Base-by-base conservation (phyloP, 2,113 vertebrate species). In the Scalopus aquaticus region DNA sequence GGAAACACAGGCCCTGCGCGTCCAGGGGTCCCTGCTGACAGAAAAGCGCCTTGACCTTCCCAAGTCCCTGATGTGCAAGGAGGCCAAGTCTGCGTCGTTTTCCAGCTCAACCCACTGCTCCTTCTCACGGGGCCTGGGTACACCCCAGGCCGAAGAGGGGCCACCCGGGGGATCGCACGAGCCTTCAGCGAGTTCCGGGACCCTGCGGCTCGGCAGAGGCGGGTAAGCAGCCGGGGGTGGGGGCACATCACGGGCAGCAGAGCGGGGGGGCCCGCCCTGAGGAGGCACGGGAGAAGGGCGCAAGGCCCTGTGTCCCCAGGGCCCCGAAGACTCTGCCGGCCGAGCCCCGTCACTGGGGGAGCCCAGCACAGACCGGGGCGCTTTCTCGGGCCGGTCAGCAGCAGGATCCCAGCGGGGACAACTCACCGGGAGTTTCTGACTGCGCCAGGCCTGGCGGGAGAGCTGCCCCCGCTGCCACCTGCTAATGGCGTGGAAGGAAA, bases 401-500 rank as follows among this genome's bases (percentile, higher is more conserved):
- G 64, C 54, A 32, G 70, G 35, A 54, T 56, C 64, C 15, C 5
- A 0, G 60, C 2, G 9, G 39, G 24, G 69, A 60, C 58, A 56
- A 35, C 13, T 79, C n/a, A 65, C 32, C 35, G 5, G 15, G 51
- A 80, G 60, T 83, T 92, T 90, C 84, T 94, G 96, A 80, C 22
- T n/a, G 87, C 35, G 0, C 37, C 20, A 2, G 60, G 58, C 44
- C 51, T n/a, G 24, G 70, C 60, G 26, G 46, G 56, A 2, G 22
- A 17, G 56, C 15, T 15, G 10, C 73, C 87, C 56, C 49, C 72
- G n/a, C 62, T 35, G 42, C 83, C 65, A 65, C 46, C 49, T 13
- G 88, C 89, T 93, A 81, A 92, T 92, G 88, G 93, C 58, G 65
- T 90, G 65, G 72, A 60, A 89, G 69, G 54, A 83, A 84, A 79